phyloP scores from a whole-genome alignment of 53 echinoderm and acorn worm species.

The Patiria pectinifera region DNA sequence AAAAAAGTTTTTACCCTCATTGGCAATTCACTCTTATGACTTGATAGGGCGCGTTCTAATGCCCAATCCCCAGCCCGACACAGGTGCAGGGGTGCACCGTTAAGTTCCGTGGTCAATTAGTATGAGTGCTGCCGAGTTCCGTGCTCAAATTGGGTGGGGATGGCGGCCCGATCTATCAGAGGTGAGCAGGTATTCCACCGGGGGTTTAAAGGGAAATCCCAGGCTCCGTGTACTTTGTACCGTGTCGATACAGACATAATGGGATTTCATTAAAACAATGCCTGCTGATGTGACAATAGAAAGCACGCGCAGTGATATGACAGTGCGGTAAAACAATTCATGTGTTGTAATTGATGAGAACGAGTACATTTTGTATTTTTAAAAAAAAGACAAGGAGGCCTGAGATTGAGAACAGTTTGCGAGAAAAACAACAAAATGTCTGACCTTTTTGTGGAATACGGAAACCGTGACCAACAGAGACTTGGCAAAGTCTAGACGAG shows the following conservation, averaged over 20 bases:
- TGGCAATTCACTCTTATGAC: not conserved
- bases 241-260: not conserved
- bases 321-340: not conserved
- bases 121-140: not conserved
- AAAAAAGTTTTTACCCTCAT: not conserved
- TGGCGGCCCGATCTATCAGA: slow-evolving; percentile 1
- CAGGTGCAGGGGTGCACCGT: not conserved
- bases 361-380: not conserved
- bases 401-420: not conserved
- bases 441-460: slow-evolving; percentile 43
- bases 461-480: slow-evolving; percentile 62
- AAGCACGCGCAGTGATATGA: not conserved
- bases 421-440: slow-evolving; percentile 11
- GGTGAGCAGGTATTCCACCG: not conserved
- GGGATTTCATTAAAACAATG: not conserved
- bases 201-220: not conserved
- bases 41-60: not conserved
- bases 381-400: not conserved
- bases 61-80: not conserved
- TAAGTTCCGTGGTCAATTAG: not conserved
- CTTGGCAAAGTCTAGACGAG: slow-evolving; percentile 64
- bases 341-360: not conserved
- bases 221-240: not conserved
- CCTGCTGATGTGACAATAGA: not conserved
- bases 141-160: not conserved